phyloP scores from a whole-genome alignment of 1,140 invertebrate genomes.

The Drosophila pallidifrons region DNA sequence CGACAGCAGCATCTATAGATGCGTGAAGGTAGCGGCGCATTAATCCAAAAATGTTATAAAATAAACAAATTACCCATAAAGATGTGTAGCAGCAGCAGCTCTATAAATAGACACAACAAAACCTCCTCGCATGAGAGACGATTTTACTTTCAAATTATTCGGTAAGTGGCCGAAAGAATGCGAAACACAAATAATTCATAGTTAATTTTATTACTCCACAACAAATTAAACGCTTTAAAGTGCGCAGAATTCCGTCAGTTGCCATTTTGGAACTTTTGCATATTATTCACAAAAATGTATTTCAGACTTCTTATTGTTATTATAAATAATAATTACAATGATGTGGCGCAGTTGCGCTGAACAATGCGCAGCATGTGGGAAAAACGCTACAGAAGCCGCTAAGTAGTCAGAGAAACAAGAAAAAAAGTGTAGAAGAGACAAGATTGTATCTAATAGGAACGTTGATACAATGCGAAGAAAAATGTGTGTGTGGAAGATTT shows the following conservation, averaged over 20 bases:
- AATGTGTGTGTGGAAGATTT: conserved; percentile 54
- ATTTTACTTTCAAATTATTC: conserved; percentile 41
- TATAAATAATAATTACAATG: conserved; percentile 49
- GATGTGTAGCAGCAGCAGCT: conserved; percentile 13
- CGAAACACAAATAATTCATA: conserved; percentile 26
- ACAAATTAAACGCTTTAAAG: conserved; percentile 31
- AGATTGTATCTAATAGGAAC: conserved; percentile 34
- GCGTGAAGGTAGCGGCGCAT: conserved; percentile 35
- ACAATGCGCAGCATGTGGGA: conserved; percentile 69
- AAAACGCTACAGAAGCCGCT: conserved; percentile 39
- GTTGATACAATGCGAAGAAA: conserved; percentile 38
- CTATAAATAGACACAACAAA: conserved; percentile 20
- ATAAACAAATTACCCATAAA: conserved; percentile 72
- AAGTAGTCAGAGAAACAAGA: conserved; percentile 53
- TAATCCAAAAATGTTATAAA: conserved; percentile 68
- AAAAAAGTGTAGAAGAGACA: conserved; percentile 2
- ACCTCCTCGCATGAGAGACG: background rate
- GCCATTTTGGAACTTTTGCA: background rate
- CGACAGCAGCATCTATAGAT: conserved; percentile 32
- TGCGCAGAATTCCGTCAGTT: background rate
- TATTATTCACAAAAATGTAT: conserved; percentile 32
- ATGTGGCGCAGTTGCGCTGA: conserved; percentile 33
- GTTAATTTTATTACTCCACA: conserved; percentile 43
- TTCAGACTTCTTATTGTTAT: conserved; percentile 29
- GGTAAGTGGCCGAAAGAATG: conserved; percentile 45